phyloP scores from a whole-genome alignment of 1,140 invertebrate genomes.

The Papilio helenus region DNA sequence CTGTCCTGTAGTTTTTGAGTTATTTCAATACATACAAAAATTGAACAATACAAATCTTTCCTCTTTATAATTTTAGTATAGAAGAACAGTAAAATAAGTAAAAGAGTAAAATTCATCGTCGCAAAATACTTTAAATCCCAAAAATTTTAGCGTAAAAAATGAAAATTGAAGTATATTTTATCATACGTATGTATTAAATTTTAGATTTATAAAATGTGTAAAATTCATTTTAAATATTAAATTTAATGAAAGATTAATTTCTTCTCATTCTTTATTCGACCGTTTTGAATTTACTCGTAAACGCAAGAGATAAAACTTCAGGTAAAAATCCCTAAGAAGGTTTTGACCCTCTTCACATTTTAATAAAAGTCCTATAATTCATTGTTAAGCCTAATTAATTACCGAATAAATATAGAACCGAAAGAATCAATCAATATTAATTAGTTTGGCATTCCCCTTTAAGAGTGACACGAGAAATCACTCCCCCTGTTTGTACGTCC shows the following conservation, averaged over 20 bases:
- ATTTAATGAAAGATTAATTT: background rate
- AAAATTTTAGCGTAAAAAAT: no score
- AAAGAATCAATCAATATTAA: slow-evolving; percentile 55
- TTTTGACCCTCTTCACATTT: slow-evolving; percentile 4
- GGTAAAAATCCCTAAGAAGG: slow-evolving; percentile 12
- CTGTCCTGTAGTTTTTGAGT: no score
- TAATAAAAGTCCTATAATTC: slow-evolving; percentile 32
- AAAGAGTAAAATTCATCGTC: no score
- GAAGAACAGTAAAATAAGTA: no score
- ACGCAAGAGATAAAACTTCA: slow-evolving; percentile 6
- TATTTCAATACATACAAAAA: no score
- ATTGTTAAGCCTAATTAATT: slow-evolving; percentile 44
- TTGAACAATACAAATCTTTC: no score
- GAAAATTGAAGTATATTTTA: no score
- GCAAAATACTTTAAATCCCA: no score
- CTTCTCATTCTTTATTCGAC: slow-evolving; percentile 52
- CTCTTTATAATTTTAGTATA: no score
- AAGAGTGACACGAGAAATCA: slow-evolving; percentile 61
- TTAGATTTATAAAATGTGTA: no score
- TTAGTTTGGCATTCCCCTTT: slow-evolving; percentile 54
- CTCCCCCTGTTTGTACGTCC: slow-evolving; percentile 45
- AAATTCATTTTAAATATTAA: background rate
- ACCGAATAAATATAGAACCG: slow-evolving; percentile 40
- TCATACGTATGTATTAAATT: no score
- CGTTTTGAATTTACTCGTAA: slow-evolving; percentile 47